phyloP scores from a whole-genome alignment of 2,113 vertebrate genomes.

The Elephantulus edwardii region DNA sequence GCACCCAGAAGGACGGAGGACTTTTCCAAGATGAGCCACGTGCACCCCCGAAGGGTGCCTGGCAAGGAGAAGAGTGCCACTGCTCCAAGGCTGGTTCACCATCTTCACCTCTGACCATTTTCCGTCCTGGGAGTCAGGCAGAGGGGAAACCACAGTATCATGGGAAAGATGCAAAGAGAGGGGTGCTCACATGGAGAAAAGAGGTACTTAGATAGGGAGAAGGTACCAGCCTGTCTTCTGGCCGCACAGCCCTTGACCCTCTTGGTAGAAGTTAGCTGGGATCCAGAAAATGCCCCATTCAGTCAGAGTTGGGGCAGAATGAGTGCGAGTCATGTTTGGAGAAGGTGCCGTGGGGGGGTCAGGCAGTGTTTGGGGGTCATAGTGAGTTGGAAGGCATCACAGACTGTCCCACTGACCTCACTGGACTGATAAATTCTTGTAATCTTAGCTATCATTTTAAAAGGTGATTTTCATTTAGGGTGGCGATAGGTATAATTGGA shows the following conservation, averaged over 20 bases:
- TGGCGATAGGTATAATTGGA: too few relatives aligned
- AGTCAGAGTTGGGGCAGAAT: not conserved
- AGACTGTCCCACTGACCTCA: not conserved
- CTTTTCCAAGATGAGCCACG: not conserved
- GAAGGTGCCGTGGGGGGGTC: not conserved
- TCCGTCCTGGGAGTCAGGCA: not conserved
- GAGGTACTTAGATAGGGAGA: rapidly evolving
- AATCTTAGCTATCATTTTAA: too few relatives aligned
- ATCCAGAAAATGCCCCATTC: not conserved
- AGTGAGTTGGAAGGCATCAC: not conserved
- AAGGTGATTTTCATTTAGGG: too few relatives aligned
- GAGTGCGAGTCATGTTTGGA: not conserved
- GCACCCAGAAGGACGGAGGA: not conserved
- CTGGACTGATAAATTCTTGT: too few relatives aligned
- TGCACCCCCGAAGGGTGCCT: rapidly evolving
- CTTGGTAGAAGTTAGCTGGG: not conserved
- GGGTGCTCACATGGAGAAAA: not conserved
- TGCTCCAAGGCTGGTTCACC: rapidly evolving
- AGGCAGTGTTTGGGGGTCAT: not conserved
- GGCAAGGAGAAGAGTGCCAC: too few relatives aligned
- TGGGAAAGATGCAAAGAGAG: not conserved
- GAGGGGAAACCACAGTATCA: not conserved
- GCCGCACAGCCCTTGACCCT: too few relatives aligned
- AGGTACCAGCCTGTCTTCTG: not conserved
- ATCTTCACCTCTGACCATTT: not conserved